These are phyloP conservation scores for Sebastolobus altivelis DNA, from an alignment of 2,797 vertebrate genomes.

Conservation along the genomic window DNA sequence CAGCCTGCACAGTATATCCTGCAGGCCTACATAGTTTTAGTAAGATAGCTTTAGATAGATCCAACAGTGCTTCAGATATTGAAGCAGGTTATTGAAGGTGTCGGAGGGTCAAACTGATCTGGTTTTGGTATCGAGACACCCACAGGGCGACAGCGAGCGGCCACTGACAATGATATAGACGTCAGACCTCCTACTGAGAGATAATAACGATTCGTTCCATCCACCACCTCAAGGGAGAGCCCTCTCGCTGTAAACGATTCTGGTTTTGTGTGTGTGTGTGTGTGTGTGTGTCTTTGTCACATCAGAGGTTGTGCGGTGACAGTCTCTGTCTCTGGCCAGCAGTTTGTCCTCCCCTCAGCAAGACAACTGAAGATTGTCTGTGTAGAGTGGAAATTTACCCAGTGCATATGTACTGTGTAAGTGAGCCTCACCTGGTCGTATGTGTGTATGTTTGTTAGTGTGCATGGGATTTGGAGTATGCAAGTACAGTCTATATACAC, in stretches of 20 bases:
- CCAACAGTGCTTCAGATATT: neutral
- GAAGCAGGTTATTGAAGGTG: slow-evolving; percentile 9
- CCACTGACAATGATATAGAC: slow-evolving; percentile 5
- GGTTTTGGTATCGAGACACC: slow-evolving; percentile 12
- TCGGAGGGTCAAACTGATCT: slow-evolving; percentile 12
- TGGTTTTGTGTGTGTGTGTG: slow-evolving; percentile 3
- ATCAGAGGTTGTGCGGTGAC: slow-evolving; percentile 34
- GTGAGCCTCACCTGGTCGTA: slow-evolving; percentile 42
- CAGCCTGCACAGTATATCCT: neutral
- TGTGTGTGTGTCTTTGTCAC: slow-evolving; percentile 2
- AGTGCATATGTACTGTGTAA: slow-evolving; percentile 48
- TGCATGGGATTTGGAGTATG: slow-evolving; percentile 13
- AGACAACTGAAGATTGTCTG: slow-evolving; percentile 83
- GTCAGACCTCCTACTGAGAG: slow-evolving; percentile 30
- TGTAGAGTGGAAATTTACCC: slow-evolving; percentile 85
- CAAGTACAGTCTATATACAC: neutral
- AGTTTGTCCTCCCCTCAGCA: slow-evolving; percentile 62
- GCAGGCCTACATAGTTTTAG: neutral
- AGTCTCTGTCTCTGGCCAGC: slow-evolving; percentile 33
- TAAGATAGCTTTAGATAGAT: neutral
- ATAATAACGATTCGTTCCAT: slow-evolving; percentile 40
- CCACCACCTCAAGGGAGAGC: slow-evolving; percentile 16
- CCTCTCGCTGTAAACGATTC: slow-evolving; percentile 5
- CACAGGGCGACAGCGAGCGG: neutral
- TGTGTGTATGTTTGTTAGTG: slow-evolving; percentile 32